These are phyloP conservation scores for Sylvia atricapilla DNA, from an alignment of 2,113 vertebrate species.

Conservation along the genomic window DNA sequence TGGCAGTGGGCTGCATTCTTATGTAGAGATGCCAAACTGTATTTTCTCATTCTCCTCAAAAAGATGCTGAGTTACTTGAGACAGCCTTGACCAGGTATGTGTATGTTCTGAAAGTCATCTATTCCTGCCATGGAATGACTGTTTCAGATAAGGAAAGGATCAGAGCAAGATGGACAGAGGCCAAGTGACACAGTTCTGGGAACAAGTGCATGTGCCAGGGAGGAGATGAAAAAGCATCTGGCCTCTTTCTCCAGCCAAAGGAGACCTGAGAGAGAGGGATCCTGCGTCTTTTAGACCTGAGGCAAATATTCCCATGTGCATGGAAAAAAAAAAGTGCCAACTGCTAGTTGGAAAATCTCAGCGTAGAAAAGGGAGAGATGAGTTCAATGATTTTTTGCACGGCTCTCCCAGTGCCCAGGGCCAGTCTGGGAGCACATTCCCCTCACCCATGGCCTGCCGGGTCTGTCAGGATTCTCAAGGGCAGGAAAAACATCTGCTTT, in stretches of 20 bases:
- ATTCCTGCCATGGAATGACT: background rate
- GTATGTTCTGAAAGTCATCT: background rate
- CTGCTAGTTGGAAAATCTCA: background rate
- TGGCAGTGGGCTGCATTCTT: background rate
- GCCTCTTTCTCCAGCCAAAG: background rate
- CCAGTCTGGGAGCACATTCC: background rate
- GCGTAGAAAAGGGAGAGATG: background rate
- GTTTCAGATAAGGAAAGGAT: background rate
- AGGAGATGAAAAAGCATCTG: slow-evolving; percentile 22
- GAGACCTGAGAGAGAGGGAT: background rate
- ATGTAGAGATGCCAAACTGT: background rate
- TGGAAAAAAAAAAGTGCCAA: background rate
- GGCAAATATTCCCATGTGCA: background rate
- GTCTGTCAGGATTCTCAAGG: background rate
- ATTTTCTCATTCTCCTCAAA: background rate
- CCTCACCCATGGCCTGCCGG: background rate
- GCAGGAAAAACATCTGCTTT: background rate
- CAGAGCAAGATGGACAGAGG: background rate
- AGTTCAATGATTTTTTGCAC: background rate
- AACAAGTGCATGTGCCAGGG: accelerated
- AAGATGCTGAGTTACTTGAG: background rate
- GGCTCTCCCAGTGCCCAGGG: background rate
- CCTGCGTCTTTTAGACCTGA: background rate
- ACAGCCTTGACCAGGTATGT: background rate
- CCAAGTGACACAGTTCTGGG: slow-evolving; percentile 22